phyloP scores from a whole-genome alignment of 2,113 vertebrate species.

The Halcyon malimbica region DNA sequence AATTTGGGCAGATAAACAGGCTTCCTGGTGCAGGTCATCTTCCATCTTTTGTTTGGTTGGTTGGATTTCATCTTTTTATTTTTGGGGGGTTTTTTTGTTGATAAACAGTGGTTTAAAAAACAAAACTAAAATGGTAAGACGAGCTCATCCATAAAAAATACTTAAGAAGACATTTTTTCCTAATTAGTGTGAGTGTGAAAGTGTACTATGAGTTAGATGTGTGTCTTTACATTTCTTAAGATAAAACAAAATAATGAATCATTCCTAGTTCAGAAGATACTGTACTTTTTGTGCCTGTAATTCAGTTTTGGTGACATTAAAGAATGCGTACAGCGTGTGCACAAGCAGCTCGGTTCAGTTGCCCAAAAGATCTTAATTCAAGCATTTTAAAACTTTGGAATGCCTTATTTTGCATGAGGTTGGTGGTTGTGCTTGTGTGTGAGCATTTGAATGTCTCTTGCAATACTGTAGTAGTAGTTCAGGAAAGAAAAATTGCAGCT shows the following conservation, averaged over 20 bases:
- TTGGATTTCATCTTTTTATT: no score
- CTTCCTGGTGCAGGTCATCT: not conserved
- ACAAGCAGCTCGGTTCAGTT: not conserved
- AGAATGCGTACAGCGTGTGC: not conserved
- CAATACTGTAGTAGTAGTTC: not conserved
- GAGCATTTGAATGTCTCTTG: not conserved
- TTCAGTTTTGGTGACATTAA: rapidly evolving
- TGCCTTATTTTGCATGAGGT: not conserved
- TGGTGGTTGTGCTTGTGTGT: rapidly evolving
- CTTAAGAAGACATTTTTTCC: not conserved
- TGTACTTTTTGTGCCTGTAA: not conserved
- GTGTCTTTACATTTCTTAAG: not conserved
- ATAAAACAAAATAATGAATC: not conserved
- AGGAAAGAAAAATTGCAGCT: not conserved
- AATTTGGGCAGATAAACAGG: not conserved
- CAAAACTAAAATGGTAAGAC: not conserved
- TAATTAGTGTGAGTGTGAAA: not conserved
- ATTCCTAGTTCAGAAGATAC: not conserved
- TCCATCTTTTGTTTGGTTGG: not conserved
- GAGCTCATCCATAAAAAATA: not conserved
- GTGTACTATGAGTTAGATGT: not conserved
- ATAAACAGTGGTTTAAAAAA: not conserved
- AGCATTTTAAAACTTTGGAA: not conserved
- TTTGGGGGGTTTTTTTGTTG: not conserved
- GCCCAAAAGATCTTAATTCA: not conserved